Conservation (phyloP, 2,888 invertebrate genomes). For the Cynaeus angustus region DNA sequence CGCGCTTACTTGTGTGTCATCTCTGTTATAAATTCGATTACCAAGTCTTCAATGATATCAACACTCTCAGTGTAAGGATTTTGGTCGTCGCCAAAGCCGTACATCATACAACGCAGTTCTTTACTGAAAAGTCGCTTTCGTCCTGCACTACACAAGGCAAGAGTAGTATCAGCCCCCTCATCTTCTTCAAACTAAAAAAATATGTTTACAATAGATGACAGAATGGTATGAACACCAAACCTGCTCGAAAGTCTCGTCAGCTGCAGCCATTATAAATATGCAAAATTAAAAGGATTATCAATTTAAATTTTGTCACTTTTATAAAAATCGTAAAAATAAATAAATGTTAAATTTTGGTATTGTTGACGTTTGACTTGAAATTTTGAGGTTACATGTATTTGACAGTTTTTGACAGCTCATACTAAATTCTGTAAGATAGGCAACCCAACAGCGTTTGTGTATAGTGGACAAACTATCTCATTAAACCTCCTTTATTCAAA, state of each 20-base stretch:
- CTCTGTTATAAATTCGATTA: conserved; percentile 97
- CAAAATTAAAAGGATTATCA: too few relatives aligned
- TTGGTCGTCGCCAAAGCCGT: conserved; percentile 99
- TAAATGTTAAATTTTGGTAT: too few relatives aligned
- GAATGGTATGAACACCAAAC: conserved; percentile 38
- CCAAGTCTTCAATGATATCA: conserved; percentile 96
- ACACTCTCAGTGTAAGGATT: conserved; percentile 99
- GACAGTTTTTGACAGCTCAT: too few relatives aligned
- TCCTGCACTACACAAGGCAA: conserved; percentile 76
- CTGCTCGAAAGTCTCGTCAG: conserved; percentile 65
- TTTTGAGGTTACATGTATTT: too few relatives aligned
- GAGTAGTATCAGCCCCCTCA: conserved; percentile 80
- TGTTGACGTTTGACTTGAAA: too few relatives aligned
- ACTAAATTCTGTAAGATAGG: too few relatives aligned
- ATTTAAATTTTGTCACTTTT: too few relatives aligned
- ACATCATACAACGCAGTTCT: conserved; percentile 98
- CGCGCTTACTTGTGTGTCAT: conserved; percentile 83
- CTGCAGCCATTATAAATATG: conserved; percentile 58
- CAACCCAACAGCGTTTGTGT: too few relatives aligned
- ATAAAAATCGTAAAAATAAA: too few relatives aligned
- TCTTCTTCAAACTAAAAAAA: conserved; percentile 77
- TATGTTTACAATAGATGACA: neutral
- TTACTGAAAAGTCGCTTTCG: conserved; percentile 92
- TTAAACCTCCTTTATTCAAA: too few relatives aligned
- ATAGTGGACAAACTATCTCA: too few relatives aligned